phyloP scores from a whole-genome alignment of 2,888 invertebrate genomes.

The Norana najaformis region DNA sequence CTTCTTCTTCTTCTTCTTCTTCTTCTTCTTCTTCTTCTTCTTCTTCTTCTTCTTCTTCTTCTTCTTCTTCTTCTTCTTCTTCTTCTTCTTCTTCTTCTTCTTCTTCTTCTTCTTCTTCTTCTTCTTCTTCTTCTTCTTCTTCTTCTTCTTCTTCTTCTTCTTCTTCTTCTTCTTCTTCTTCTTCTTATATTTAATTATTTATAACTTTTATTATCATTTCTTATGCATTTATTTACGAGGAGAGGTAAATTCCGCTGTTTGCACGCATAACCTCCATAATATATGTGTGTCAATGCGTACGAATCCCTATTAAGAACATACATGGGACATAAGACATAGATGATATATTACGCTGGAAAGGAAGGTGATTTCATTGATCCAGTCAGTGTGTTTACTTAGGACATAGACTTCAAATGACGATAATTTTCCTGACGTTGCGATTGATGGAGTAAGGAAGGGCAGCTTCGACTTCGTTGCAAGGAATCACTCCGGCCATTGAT shows the following conservation, averaged over 20 bases:
- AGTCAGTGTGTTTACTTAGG: background rate
- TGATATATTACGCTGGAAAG: background rate
- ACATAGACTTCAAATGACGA: background rate
- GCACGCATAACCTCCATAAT: no score
- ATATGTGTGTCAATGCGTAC: no score
- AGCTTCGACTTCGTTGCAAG: background rate
- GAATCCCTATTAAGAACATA: no score
- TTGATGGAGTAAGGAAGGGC: background rate
- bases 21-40: background rate
- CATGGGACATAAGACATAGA: no score
- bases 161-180: background rate
- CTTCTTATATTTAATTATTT: no score
- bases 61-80: constrained; percentile 23
- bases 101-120: constrained; percentile 25
- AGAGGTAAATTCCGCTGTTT: no score
- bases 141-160: background rate
- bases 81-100: background rate
- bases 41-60: background rate
- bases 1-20: background rate
- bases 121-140: constrained; percentile 27
- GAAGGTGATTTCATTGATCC: background rate
- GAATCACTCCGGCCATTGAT: background rate
- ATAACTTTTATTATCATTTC: no score
- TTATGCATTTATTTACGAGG: no score
- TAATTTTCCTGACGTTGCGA: background rate